A percentile compares a stretch with the other conserved stretches of the same genome.
Evolutionary conservation across 1,140 invertebrate species (phyloP).

Genomic region (Listronotus oregonensis): DNA sequence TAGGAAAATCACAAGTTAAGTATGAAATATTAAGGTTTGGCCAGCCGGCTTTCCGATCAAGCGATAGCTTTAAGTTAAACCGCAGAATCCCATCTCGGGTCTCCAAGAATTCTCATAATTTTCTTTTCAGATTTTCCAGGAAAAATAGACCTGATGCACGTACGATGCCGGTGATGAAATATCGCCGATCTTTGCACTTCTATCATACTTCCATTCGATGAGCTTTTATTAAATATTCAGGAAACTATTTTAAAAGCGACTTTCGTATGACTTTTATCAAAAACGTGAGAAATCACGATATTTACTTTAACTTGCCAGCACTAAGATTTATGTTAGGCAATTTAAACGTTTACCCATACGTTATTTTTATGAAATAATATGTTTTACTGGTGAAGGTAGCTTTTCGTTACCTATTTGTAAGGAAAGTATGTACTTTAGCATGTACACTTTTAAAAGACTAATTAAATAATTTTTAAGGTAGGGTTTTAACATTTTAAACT

Average conservation of each 20-base stretch:
- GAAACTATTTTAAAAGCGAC: neutral
- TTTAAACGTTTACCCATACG: too few relatives aligned
- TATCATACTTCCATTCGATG: conserved; percentile 12
- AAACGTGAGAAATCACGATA: neutral
- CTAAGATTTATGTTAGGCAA: too few relatives aligned
- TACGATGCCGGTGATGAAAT: conserved; percentile 23
- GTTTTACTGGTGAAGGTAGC: too few relatives aligned
- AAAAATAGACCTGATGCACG: conserved; percentile 21
- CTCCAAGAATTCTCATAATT: conserved; percentile 16
- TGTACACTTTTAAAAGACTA: too few relatives aligned
- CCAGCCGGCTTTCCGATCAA: conserved; percentile 24
- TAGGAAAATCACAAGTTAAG: conserved; percentile 29
- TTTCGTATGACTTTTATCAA: conserved; percentile 1
- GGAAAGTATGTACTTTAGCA: too few relatives aligned
- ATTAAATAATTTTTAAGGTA: too few relatives aligned
- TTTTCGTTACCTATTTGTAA: too few relatives aligned
- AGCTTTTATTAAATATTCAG: conserved; percentile 16
- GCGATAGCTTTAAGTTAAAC: conserved; percentile 30
- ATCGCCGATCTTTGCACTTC: conserved; percentile 18
- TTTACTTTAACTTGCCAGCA: too few relatives aligned
- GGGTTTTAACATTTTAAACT: too few relatives aligned
- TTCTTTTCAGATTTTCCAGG: conserved; percentile 19
- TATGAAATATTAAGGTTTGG: conserved; percentile 25
- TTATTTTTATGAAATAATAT: too few relatives aligned
- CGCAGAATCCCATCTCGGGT: conserved; percentile 18